These are phyloP conservation scores for Rhopalosiphum nymphaeae DNA, from an alignment of 2,888 invertebrate species.

Conservation along the genomic window DNA sequence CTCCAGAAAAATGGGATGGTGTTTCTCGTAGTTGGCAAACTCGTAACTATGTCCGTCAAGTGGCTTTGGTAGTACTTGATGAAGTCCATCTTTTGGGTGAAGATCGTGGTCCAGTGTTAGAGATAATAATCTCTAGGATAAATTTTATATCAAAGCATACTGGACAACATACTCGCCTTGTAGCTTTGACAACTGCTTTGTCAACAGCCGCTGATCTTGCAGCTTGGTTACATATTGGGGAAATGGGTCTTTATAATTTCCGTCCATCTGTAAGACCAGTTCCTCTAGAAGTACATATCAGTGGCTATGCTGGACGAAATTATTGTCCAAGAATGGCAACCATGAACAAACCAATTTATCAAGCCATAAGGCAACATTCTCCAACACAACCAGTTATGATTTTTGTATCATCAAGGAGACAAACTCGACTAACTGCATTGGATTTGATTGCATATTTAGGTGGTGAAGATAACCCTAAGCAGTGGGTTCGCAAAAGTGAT, in stretches of 20 bases:
- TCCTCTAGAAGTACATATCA: constrained; percentile 91
- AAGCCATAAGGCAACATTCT: constrained; percentile 93
- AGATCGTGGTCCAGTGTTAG: constrained; percentile 89
- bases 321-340: constrained; percentile 99
- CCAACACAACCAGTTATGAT: constrained; percentile 91
- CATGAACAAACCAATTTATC: constrained; percentile 99
- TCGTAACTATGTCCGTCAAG: constrained; percentile 91
- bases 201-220: constrained; percentile 98
- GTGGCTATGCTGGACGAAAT: constrained; percentile 96
- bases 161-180: constrained; percentile 83
- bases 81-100: constrained; percentile 97
- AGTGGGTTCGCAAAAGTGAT: constrained; percentile 92
- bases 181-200: constrained; percentile 96
- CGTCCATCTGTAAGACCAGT: constrained; percentile 98
- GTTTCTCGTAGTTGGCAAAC: constrained; percentile 99
- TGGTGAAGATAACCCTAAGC: constrained; percentile 92
- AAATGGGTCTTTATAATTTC: constrained; percentile 92
- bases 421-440: constrained; percentile 95
- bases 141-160: constrained; percentile 96
- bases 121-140: constrained; percentile 97
- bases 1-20: constrained; percentile 99
- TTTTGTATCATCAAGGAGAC: constrained; percentile 92
- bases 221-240: constrained; percentile 92
- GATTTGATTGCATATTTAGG: constrained; percentile 93
- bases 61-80: constrained; percentile 94